Evolutionary conservation across 2,888 invertebrate species (phyloP).

Genomic region (Platycheirus albimanus): DNA sequence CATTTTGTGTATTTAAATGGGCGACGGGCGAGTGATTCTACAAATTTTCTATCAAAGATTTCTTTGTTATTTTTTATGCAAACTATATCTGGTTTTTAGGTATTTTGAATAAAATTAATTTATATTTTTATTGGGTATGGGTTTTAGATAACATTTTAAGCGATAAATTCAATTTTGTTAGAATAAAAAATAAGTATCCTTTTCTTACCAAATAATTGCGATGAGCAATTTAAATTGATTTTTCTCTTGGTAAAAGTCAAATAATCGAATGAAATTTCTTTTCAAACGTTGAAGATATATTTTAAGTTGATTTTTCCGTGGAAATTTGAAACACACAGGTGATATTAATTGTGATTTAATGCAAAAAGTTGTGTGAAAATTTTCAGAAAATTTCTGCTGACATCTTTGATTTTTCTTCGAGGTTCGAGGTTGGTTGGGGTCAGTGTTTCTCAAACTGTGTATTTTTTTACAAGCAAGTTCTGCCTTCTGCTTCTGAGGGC

Average conservation of each 20-base stretch:
- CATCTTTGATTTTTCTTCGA: slow-evolving; percentile 75
- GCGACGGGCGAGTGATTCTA: slow-evolving; percentile 62
- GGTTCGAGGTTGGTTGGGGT: slow-evolving; percentile 50
- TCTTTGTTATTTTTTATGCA: slow-evolving; percentile 62
- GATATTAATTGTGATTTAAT: slow-evolving; percentile 39
- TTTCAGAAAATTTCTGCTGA: slow-evolving; percentile 75
- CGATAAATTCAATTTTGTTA: slow-evolving; percentile 33
- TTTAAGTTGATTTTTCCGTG: slow-evolving; percentile 57
- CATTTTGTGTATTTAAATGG: slow-evolving; percentile 70
- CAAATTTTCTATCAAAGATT: slow-evolving; percentile 64
- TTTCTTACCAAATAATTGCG: slow-evolving; percentile 63
- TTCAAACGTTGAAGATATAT: slow-evolving; percentile 61
- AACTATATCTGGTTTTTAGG: slow-evolving; percentile 23
- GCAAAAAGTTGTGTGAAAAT: slow-evolving; percentile 67
- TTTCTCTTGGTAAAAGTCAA: slow-evolving; percentile 53
- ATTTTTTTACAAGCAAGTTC: slow-evolving; percentile 37
- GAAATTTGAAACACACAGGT: slow-evolving; percentile 19
- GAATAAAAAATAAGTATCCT: slow-evolving; percentile 60
- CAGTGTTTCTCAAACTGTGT: slow-evolving; percentile 71
- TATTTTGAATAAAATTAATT: slow-evolving; percentile 28
- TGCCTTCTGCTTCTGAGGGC: too few species aligned
- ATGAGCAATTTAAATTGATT: slow-evolving; percentile 43
- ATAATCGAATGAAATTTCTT: slow-evolving; percentile 38
- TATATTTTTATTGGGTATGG: slow-evolving; percentile 56
- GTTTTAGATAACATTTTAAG: slow-evolving; percentile 12